Evolutionary conservation across 2,888 invertebrate species (phyloP), one percentile per base, ranked within the genome.

Genomic region (Mesoligia furuncula): DNA sequence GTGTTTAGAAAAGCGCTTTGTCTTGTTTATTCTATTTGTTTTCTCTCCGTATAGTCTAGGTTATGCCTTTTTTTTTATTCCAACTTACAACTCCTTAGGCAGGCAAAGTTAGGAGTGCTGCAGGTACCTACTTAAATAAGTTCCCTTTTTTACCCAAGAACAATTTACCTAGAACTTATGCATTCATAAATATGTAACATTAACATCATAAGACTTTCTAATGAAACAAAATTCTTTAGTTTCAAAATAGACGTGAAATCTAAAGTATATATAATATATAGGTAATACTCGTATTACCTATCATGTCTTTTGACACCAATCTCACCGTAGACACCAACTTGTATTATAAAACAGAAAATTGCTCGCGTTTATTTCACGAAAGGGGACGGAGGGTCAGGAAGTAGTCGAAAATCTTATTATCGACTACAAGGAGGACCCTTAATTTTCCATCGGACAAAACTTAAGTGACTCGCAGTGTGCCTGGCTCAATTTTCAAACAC

Each of bases 321-420:
- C 71, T 57, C 15, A 20, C 15, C 24, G 15, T 24, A 69, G 27
- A 31, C 45, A 51, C 31, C 24, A 24, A 54, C 48, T 51, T 74
- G 42, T 76, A 48, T 66, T 73, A 74, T 64, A 67, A 65, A 67
- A 84, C n/a, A 76, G 68, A 67, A 80, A 73, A 80, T 71, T 75
- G 31, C 61, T 71, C 39, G 68, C 71, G 73, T 80, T 78, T 80
- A 73, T 76, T 15, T 78, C 61, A 59, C 42, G 71, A 70, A 76
- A 80, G 76, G 74, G 79, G 77, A 79, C 74, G 62, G 69, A 78
- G 87, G 86, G 74, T 80, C 84, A 81, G 90, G 86, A 90, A 88
- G 86, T 87, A 88, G 87, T 87, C 77, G 75, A 85, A 89, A 91
- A 91, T 89, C 84, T 83, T 89, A 90, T 91, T 90, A 91, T 85